Base-by-base conservation (phyloP, 2,888 invertebrate species). In the Mechanitis mazaeus region DNA sequence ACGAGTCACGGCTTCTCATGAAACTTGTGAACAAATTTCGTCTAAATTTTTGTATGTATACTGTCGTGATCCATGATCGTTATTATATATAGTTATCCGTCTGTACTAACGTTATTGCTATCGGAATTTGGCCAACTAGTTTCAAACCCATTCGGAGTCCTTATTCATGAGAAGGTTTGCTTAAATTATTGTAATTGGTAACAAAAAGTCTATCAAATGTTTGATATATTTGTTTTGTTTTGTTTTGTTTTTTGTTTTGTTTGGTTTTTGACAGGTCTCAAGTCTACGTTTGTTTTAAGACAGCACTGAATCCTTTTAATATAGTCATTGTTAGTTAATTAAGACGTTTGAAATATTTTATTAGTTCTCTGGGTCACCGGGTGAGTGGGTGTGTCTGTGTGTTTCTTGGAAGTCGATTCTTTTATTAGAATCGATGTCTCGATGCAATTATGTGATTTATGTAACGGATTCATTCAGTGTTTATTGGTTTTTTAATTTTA, bases 261-360 rank as follows among this genome's bases (percentile, higher is more conserved):
- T 35, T 35, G 4, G 35, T 35, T 35, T 35, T 35, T 35, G 35
- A 35, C 35, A 6, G 6, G 35, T 42, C 1, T 58, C 58, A 20
- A 50, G 59, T 63, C 50, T 66, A 58, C 35, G 45, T 60, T 56
- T 33, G 35, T 46, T 62, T 64, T 62, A 54, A 66, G 58, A 61
- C 67, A 72, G 74, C 74, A 73, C 73, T 79, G 70, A 81, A 81
- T 77, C 75, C 75, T 76, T 82, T 80, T 80, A 81, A 76, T 81
- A 72, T 72, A 75, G 75, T 79, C 76, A 79, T 83, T 83, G 81
- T 83, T 78, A 71, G 75, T 71, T 83, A 87, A 87, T 87, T 84
- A 83, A 83, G 79, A 75, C 69, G 72, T 75, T 78, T 75, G 68
- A 71, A 73, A 71, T 76, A 69, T 80, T 80, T 75, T 79, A 83